Percentiles rank a stretch among this genome's conserved stretches.
These are phyloP conservation scores for Schizotus pectinicornis DNA, from an alignment of 2,888 invertebrate species.

Conservation along the genomic window DNA sequence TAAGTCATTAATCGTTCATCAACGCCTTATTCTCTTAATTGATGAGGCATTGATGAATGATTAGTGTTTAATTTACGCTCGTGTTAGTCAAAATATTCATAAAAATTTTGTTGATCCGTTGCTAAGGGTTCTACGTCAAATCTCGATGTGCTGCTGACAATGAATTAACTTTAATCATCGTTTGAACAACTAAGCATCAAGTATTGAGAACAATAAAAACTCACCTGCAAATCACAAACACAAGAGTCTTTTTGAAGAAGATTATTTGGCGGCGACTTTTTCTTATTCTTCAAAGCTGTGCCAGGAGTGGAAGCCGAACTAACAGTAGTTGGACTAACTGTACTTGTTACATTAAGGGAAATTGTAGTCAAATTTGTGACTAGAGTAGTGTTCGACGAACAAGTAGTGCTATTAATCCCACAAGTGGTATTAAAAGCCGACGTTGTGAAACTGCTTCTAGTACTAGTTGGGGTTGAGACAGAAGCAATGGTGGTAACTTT, in stretches of 20 bases:
- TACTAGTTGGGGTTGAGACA: conserved; percentile 8
- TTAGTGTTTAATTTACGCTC: no score
- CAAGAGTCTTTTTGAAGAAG: conserved; percentile 57
- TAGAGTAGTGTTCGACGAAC: no score
- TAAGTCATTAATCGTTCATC: no score
- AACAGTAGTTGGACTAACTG: neutral
- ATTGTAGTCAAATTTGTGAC: neutral
- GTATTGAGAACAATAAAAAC: no score
- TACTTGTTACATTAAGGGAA: conserved; percentile 7
- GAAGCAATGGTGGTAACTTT: conserved; percentile 14
- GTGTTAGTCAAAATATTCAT: no score
- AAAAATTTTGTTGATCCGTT: no score
- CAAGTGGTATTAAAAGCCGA: conserved; percentile 28
- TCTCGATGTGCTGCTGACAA: no score
- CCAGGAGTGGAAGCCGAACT: neutral
- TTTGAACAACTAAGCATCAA: no score
- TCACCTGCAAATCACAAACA: conserved; percentile 65
- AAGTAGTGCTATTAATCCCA: neutral
- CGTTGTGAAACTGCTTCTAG: conserved; percentile 17
- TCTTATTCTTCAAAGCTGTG: conserved; percentile 2
- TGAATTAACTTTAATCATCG: no score
- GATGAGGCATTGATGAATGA: no score
- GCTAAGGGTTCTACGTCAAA: no score
- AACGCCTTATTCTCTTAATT: no score
- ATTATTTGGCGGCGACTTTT: conserved; percentile 22